These are phyloP conservation scores for Rhagonycha lutea DNA, from an alignment of 2,888 invertebrate species.

Conservation along the genomic window DNA sequence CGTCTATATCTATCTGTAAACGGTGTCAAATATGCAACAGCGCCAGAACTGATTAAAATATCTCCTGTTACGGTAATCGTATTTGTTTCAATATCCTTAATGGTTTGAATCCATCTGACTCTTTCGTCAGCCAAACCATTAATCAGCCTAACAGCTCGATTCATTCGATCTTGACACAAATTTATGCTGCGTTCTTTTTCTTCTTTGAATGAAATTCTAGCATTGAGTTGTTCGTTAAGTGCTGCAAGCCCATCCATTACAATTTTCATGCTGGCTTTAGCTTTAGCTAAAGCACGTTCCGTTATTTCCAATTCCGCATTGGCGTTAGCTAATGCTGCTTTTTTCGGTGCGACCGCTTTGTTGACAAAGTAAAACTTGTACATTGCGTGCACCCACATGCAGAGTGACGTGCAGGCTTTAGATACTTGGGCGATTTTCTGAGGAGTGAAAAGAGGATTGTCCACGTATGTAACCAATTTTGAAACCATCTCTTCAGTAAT, in stretches of 20 bases:
- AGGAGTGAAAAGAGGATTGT: conserved; percentile 80
- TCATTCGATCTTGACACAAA: conserved; percentile 76
- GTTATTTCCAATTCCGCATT: conserved; percentile 68
- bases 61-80: conserved; percentile 71
- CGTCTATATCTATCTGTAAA: conserved; percentile 70
- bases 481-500: conserved; percentile 81
- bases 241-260: conserved; percentile 77
- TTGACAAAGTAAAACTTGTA: conserved; percentile 91
- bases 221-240: conserved; percentile 71
- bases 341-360: conserved; percentile 83
- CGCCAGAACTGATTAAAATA: conserved; percentile 70
- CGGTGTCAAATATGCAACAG: conserved; percentile 81
- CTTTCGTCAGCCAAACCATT: conserved; percentile 61
- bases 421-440: conserved; percentile 76
- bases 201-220: conserved; percentile 72
- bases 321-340: conserved; percentile 77
- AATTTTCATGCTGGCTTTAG: conserved; percentile 78
- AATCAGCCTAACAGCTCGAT: conserved; percentile 70
- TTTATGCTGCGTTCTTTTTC: conserved; percentile 77
- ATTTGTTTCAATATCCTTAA: conserved; percentile 61
- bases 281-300: conserved; percentile 68
- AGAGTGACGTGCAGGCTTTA: conserved; percentile 79
- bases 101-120: conserved; percentile 71
- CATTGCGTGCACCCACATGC: conserved; percentile 92
- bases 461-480: conserved; percentile 76